Evolutionary conservation across 1,140 invertebrate species (phyloP), one percentile per base, ranked within the genome.

Genomic region (Bombus consobrinus): DNA sequence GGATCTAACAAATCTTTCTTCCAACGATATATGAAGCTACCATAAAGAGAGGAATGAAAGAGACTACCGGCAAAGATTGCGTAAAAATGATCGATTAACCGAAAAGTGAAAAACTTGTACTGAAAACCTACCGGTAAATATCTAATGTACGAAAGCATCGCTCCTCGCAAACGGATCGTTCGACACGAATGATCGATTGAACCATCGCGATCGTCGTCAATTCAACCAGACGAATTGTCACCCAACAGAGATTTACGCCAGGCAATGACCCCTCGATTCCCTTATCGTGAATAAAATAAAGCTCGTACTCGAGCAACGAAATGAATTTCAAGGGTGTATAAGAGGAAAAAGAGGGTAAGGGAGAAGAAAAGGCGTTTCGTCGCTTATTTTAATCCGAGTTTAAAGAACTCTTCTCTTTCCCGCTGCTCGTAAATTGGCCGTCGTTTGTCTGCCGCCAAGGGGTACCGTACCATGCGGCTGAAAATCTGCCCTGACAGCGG

Each of bases 321-420:
- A 90, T 90, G 68, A 90, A 87, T 90, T 82, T 57, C 69, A n/a
- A 76, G 78, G 81, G 84, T 87, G 89, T 43, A 39, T n/a, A 69
- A 69, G 41, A 75, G 18, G 34, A 41, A 68, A 34, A 47, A 25
- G 28, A 57, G 57, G 43, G 41, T 39, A 72, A 37, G 13, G 69
- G 68, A 34, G 22, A 57, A 15, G 37, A 22, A 25, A 78, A 64
- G 66, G 64, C 22, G 18, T 25, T 78, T 76, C 73, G 79, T 81
- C 89, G 87, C 83, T 93, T 91, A 90, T 92, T 94, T 93, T 92
- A 94, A 93, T 94, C 93, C 88, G 84, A 93, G 91, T 93, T 93
- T 94, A 92, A 92, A 94, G 88, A 92, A 93, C 92, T 91, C 91
- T 89, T 62, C 62, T 59, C 72, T 88, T 88, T 28, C 83, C 79